These are phyloP conservation scores for Alitta virens DNA, from an alignment of 2,888 invertebrate genomes.

Conservation along the genomic window DNA sequence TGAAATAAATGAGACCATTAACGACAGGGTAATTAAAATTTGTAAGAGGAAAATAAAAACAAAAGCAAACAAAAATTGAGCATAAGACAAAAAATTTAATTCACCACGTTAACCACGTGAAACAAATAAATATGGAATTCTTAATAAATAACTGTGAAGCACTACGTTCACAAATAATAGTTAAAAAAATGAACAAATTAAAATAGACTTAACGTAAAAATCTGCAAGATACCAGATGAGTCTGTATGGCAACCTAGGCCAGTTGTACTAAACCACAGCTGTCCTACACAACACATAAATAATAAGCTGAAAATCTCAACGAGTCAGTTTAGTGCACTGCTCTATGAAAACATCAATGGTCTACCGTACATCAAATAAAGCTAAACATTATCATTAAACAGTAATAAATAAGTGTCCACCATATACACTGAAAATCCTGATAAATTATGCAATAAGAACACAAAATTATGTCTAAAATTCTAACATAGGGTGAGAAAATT, in stretches of 20 bases:
- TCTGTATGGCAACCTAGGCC: constrained; percentile 1
- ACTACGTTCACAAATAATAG: neutral
- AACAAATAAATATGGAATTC: constrained; percentile 17
- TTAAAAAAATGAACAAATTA: neutral
- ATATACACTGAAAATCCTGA: constrained; percentile 20
- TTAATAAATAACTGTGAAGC: neutral
- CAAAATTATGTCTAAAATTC: constrained; percentile 17
- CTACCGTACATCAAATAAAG: constrained; percentile 20
- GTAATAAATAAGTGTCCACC: constrained; percentile 20
- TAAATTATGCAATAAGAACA: constrained; percentile 20
- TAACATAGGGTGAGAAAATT: constrained; percentile 14
- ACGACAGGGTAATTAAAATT: constrained; percentile 10
- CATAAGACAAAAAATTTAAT: constrained; percentile 24
- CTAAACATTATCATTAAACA: constrained; percentile 11
- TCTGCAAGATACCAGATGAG: neutral
- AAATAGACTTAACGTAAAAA: neutral
- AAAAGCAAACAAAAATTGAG: constrained; percentile 20
- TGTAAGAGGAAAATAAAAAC: constrained; percentile 19
- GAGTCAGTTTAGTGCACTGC: neutral
- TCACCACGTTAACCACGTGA: constrained; percentile 13
- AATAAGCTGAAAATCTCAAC: neutral
- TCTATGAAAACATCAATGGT: neutral
- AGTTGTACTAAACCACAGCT: neutral
- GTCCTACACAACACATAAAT: neutral
- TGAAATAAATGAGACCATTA: neutral